Evolutionary conservation across 2,888 invertebrate genomes (phyloP).

Genomic region (Agrotis exclamationis): DNA sequence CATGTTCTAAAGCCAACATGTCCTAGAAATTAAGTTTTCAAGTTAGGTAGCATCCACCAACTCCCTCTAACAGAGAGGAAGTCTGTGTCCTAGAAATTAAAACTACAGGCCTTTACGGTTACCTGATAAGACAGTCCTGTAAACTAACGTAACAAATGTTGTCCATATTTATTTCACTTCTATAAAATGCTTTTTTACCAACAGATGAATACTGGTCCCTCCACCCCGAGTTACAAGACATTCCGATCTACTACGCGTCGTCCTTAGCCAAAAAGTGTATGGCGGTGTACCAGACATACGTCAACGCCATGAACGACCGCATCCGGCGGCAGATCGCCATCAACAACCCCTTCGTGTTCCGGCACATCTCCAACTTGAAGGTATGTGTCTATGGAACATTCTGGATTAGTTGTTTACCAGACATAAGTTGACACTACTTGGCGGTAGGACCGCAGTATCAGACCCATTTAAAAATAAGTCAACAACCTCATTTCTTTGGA

Average conservation of each 20-base stretch:
- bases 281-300: conserved; percentile 99
- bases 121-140: no score
- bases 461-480: background rate
- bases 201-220: conserved; percentile 99
- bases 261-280: conserved; percentile 99
- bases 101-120: no score
- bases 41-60: no score
- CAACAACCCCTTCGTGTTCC: conserved; percentile 99
- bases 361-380: conserved; percentile 98
- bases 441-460: no score
- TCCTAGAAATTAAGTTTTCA: no score
- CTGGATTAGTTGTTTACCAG: background rate
- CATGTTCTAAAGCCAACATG: no score
- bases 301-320: conserved; percentile 99
- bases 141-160: no score
- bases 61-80: no score
- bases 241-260: conserved; percentile 99
- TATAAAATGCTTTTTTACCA: background rate
- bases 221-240: conserved; percentile 99
- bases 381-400: conserved; percentile 64
- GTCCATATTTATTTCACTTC: no score
- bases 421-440: background rate
- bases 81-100: no score
- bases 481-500: background rate
- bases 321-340: conserved; percentile 99